Conservation (phyloP, 2,888 invertebrate genomes). For the Lobophora halterata region DNA sequence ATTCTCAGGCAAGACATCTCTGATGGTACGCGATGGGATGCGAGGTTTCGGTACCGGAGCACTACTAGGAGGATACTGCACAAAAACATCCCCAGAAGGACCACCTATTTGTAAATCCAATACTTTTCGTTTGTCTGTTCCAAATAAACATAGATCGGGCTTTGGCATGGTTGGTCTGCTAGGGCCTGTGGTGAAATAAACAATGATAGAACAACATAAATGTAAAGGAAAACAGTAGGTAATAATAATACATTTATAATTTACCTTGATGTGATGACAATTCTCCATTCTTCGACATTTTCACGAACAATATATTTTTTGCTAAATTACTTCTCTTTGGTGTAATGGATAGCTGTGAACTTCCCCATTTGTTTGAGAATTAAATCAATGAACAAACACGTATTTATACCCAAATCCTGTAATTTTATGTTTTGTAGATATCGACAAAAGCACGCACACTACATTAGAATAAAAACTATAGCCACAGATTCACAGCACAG, state of each 20-base stretch:
- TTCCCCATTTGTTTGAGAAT: constrained; percentile 68
- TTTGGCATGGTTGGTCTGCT: constrained; percentile 69
- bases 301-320: constrained; percentile 42
- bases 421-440: constrained; percentile 42
- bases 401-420: constrained; percentile 43
- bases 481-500: too few species aligned
- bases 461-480: too few species aligned
- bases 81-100: constrained; percentile 73
- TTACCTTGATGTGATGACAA: constrained; percentile 84
- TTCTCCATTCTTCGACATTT: constrained; percentile 88
- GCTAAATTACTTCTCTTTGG: constrained; percentile 54
- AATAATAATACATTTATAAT: constrained; percentile 16
- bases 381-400: constrained; percentile 44
- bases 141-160: constrained; percentile 71
- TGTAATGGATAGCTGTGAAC: constrained; percentile 48
- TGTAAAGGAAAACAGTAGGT: constrained; percentile 8
- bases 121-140: constrained; percentile 79
- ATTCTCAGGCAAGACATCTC: constrained; percentile 74
- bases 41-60: constrained; percentile 55
- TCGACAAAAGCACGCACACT: constrained; percentile 41
- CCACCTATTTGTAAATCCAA: constrained; percentile 80
- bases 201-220: background rate
- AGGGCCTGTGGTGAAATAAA: constrained; percentile 54
- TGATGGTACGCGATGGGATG: constrained; percentile 65
- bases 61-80: constrained; percentile 68